Conservation (phyloP, 2,113 vertebrate genomes). For the Egretta garzetta region DNA sequence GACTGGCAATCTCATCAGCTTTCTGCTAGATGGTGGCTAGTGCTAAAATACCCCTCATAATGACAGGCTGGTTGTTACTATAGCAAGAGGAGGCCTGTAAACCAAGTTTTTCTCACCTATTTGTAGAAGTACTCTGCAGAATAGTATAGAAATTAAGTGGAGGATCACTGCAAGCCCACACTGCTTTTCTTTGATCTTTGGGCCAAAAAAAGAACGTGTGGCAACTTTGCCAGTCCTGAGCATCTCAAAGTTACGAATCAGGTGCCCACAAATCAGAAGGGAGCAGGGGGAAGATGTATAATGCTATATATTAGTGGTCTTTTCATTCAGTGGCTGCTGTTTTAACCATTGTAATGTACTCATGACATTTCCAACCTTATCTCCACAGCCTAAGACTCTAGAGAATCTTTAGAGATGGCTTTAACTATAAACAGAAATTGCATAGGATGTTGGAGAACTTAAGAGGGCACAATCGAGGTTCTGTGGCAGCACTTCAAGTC, state of each 20-base stretch:
- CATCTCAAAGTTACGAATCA: not conserved
- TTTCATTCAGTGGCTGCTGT: not conserved
- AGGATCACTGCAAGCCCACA: not conserved
- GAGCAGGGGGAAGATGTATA: not conserved
- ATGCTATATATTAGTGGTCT: not conserved
- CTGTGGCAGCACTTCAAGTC: not conserved
- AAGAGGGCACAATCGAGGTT: rapidly evolving
- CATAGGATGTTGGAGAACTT: not conserved
- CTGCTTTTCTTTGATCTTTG: not conserved
- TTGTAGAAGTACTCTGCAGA: not conserved
- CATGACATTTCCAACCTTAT: not conserved
- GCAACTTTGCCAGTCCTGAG: not conserved
- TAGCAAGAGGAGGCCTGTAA: no score
- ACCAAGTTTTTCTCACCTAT: not conserved
- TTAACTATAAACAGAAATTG: not conserved
- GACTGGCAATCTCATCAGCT: not conserved
- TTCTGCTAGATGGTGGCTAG: not conserved
- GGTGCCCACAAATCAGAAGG: not conserved
- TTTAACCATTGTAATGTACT: not conserved
- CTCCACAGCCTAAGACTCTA: not conserved
- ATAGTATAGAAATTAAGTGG: not conserved
- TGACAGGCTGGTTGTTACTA: not conserved
- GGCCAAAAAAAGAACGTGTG: not conserved
- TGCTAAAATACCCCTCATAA: not conserved
- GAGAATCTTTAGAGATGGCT: not conserved